Evolutionary conservation across 1,140 invertebrate genomes (phyloP).

Genomic region (Sycobia sp.): DNA sequence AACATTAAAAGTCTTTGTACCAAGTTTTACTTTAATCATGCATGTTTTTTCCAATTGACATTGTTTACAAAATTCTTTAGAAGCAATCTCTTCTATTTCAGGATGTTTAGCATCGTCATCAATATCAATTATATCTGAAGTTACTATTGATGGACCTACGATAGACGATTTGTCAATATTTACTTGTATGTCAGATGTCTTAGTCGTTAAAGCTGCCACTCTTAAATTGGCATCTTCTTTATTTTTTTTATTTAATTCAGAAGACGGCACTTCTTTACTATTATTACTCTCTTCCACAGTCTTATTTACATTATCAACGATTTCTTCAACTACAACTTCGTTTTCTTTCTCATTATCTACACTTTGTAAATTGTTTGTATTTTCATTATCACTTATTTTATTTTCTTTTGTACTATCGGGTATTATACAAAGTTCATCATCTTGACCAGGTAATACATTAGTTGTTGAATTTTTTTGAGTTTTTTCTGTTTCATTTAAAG

Average conservation of each 20-base stretch:
- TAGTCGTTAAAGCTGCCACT: slow-evolving; percentile 17
- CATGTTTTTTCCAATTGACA: slow-evolving; percentile 51
- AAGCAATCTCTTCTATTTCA: slow-evolving; percentile 51
- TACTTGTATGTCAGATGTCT: slow-evolving; percentile 16
- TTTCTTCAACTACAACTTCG: background rate
- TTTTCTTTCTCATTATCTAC: slow-evolving; percentile 27
- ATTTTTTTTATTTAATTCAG: background rate
- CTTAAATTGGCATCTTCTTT: slow-evolving; percentile 5
- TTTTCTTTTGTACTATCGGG: slow-evolving; percentile 56
- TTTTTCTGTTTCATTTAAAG: slow-evolving; percentile 25
- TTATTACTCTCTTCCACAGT: background rate
- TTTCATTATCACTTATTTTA: slow-evolving; percentile 34
- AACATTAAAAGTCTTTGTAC: slow-evolving; percentile 48
- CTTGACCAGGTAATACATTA: slow-evolving; percentile 53
- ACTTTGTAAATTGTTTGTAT: slow-evolving; percentile 8
- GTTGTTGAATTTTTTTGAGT: slow-evolving; percentile 17
- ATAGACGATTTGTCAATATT: slow-evolving; percentile 1
- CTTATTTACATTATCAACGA: background rate
- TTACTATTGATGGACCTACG: slow-evolving; percentile 10
- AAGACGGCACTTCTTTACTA: background rate
- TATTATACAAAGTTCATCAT: slow-evolving; percentile 58
- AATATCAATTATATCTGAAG: slow-evolving; percentile 49
- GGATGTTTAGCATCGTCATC: slow-evolving; percentile 52
- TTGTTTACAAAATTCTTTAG: slow-evolving; percentile 52
- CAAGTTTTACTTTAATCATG: slow-evolving; percentile 54